Evolutionary conservation across 92 coral and sea anemone genomes (phyloP).

Genomic region (Epizoanthus rinbou): DNA sequence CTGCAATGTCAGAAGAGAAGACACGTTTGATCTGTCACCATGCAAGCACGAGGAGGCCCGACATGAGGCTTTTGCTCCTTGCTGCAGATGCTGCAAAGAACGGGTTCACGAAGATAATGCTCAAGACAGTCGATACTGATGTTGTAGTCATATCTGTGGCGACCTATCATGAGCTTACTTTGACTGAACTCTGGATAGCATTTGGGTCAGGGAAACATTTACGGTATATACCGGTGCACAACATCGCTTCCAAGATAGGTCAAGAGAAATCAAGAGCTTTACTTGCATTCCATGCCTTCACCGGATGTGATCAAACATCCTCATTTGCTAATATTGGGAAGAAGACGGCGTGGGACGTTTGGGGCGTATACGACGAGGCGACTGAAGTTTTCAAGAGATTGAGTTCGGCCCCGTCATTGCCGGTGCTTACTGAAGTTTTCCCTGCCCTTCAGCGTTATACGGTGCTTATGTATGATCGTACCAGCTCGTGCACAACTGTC

Average conservation of each 20-base stretch:
- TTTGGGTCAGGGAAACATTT: slow-evolving; percentile 73
- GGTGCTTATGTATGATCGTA: slow-evolving; percentile 51
- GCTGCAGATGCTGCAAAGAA: slow-evolving; percentile 38
- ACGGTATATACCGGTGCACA: slow-evolving; percentile 53
- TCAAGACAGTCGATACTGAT: slow-evolving; percentile 51
- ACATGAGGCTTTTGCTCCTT: slow-evolving; percentile 48
- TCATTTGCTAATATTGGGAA: slow-evolving; percentile 60
- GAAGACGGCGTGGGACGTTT: slow-evolving; percentile 76
- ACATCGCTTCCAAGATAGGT: slow-evolving; percentile 44
- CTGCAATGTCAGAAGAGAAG: slow-evolving; percentile 32
- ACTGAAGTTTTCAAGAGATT: slow-evolving; percentile 28
- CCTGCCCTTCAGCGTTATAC: slow-evolving; percentile 56
- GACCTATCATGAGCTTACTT: not conserved
- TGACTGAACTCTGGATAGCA: slow-evolving; percentile 56
- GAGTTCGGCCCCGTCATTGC: slow-evolving; percentile 32
- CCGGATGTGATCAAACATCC: slow-evolving; percentile 70
- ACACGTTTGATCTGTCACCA: slow-evolving; percentile 47
- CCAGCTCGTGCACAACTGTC: slow-evolving; percentile 54
- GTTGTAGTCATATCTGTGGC: slow-evolving; percentile 51
- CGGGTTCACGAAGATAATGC: slow-evolving; percentile 37
- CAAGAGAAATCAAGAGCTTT: slow-evolving; percentile 55
- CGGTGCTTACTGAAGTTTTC: slow-evolving; percentile 20
- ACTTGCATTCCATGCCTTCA: slow-evolving; percentile 63
- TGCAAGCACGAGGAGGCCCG: slow-evolving; percentile 60
- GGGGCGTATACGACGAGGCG: slow-evolving; percentile 51